phyloP scores from a whole-genome alignment of 2,113 vertebrate species.

The Hippolais icterina region DNA sequence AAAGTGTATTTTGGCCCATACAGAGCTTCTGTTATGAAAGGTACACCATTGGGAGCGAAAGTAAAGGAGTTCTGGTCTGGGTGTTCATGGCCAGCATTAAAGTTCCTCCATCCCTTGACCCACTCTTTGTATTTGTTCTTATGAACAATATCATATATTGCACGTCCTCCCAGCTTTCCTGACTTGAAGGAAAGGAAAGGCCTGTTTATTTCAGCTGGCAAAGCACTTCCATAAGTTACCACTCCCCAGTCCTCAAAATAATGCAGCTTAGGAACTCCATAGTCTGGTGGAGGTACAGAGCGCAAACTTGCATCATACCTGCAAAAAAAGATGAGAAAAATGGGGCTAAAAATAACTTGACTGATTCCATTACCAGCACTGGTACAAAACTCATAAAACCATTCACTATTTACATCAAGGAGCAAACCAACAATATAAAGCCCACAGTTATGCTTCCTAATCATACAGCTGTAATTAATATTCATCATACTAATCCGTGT shows the following conservation, averaged over 20 bases:
- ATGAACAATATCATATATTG: conserved; percentile 97
- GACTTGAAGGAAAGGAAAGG: conserved; percentile 98
- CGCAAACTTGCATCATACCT: conserved; percentile 92
- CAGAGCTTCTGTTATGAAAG: conserved; percentile 95
- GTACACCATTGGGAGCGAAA: conserved; percentile 90
- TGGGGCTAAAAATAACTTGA: neutral
- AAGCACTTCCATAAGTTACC: conserved; percentile 90
- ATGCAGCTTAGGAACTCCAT: conserved; percentile 84
- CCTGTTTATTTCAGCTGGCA: conserved; percentile 83
- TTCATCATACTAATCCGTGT: neutral
- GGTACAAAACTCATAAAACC: fast-evolving
- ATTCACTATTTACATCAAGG: neutral
- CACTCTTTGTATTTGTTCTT: conserved; percentile 92
- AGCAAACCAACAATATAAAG: neutral
- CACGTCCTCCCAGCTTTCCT: conserved; percentile 94
- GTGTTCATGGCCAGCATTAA: conserved; percentile 96
- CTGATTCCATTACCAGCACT: neutral
- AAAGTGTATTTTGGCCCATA: conserved; percentile 97
- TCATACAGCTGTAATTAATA: neutral
- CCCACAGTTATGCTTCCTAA: neutral
- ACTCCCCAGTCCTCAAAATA: conserved; percentile 99
- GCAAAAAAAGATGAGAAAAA: conserved; percentile 3
- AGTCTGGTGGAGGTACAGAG: conserved; percentile 85
- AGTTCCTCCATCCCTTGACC: conserved; percentile 96
- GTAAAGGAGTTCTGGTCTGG: conserved; percentile 98